phyloP scores from a whole-genome alignment of 64 coral and sea anemone genomes.

The Orbicella faveolata region DNA sequence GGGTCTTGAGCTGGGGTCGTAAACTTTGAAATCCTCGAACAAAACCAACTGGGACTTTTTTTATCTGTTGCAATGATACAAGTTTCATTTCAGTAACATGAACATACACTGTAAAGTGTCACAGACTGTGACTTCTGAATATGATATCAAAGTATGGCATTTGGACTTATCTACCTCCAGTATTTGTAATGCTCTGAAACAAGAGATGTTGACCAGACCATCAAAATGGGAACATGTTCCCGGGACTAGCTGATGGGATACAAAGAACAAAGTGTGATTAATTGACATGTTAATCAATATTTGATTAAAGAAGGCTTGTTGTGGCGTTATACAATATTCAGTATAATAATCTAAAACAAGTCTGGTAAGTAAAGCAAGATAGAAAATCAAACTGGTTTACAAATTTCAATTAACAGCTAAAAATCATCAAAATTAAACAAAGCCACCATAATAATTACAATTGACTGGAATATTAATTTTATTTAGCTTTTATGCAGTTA shows the following conservation, averaged over 20 bases:
- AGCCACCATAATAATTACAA: too few species aligned
- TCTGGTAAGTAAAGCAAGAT: too few species aligned
- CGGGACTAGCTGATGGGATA: slow-evolving; percentile 54
- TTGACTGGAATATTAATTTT: too few species aligned
- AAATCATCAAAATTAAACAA: too few species aligned
- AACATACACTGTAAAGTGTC: not conserved
- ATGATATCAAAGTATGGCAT: not conserved
- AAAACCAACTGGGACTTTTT: slow-evolving; percentile 89
- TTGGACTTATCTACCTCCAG: slow-evolving; percentile 59
- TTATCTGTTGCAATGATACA: slow-evolving; percentile 52
- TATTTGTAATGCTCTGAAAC: slow-evolving; percentile 72
- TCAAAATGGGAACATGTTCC: slow-evolving; percentile 66
- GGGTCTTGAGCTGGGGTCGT: slow-evolving; percentile 67
- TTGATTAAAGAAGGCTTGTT: too few species aligned
- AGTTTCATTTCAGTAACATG: not conserved
- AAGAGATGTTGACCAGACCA: slow-evolving; percentile 67
- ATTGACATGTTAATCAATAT: too few species aligned
- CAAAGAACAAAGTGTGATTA: not conserved
- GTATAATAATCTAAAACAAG: too few species aligned
- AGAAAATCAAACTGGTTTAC: too few species aligned
- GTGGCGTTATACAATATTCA: too few species aligned
- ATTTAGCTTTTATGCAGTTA: too few species aligned
- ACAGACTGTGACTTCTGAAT: too few species aligned
- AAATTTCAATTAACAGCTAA: too few species aligned
- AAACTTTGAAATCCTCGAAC: slow-evolving; percentile 79